phyloP scores from a whole-genome alignment of 2,113 vertebrate species.

The Zosterops pallidus region DNA sequence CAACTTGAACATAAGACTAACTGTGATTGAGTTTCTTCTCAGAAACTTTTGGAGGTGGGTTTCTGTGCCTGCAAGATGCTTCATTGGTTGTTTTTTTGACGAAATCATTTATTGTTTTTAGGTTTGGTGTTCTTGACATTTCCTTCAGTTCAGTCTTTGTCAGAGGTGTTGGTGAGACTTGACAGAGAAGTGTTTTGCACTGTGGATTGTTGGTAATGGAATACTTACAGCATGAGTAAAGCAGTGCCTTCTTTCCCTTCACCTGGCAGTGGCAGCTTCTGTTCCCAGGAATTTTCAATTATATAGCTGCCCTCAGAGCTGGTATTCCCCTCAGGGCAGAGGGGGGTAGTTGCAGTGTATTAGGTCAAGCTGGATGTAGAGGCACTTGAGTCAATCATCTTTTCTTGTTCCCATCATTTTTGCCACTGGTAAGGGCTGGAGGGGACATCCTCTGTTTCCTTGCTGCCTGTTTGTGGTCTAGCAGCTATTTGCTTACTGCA shows the following conservation, averaged over 20 bases:
- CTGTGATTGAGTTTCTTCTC: neutral
- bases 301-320: neutral
- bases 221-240: fast-evolving
- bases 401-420: neutral
- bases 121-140: neutral
- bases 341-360: neutral
- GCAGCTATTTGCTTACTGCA: neutral
- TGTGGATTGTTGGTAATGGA: neutral
- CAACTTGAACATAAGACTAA: neutral
- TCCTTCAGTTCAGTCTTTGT: neutral
- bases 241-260: neutral
- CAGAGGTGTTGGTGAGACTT: neutral
- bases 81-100: neutral
- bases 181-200: neutral
- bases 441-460: neutral
- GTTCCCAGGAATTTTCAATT: neutral
- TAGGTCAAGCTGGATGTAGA: neutral
- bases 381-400: neutral
- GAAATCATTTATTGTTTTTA: neutral
- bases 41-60: neutral
- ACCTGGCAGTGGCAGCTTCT: neutral
- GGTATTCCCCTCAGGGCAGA: neutral
- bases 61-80: neutral
- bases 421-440: neutral
- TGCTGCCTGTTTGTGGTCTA: neutral